Percentiles rank a stretch among this genome's conserved stretches.
Evolutionary conservation across 2,888 invertebrate genomes (phyloP).

Genomic region (Melieria picta): DNA sequence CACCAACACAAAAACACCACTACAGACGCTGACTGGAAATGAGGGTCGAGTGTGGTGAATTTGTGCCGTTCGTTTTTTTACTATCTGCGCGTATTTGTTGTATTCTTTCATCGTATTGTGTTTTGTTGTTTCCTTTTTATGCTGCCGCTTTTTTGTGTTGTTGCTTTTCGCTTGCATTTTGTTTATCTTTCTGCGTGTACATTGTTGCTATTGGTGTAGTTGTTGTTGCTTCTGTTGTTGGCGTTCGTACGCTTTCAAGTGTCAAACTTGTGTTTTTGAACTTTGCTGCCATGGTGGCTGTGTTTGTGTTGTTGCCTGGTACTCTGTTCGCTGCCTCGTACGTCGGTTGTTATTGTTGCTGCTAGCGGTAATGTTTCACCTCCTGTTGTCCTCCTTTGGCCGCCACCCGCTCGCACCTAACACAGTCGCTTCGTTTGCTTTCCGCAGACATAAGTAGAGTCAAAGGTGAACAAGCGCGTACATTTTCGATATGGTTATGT

Average conservation of each 20-base stretch:
- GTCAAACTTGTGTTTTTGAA: conserved; percentile 49
- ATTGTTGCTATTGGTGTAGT: conserved; percentile 23
- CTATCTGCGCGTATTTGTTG: not conserved
- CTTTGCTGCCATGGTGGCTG: conserved; percentile 36
- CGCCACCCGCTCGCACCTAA: not conserved
- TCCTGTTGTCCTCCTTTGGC: not conserved
- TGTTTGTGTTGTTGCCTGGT: conserved; percentile 9
- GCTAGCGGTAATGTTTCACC: conserved; percentile 21
- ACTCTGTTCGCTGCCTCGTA: conserved; percentile 8
- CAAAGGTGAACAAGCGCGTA: conserved; percentile 36
- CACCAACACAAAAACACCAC: too few species aligned
- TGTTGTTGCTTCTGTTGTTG: conserved; percentile 41
- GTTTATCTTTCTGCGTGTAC: conserved; percentile 23
- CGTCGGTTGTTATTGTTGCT: conserved; percentile 13
- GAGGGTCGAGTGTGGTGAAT: not conserved
- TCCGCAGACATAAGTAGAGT: conserved; percentile 25
- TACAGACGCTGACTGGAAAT: too few species aligned
- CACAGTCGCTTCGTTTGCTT: not conserved
- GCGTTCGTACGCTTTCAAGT: conserved; percentile 48
- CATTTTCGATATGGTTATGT: not conserved
- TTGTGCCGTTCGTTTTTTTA: not conserved
- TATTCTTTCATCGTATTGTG: not conserved
- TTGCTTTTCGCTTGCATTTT: conserved; percentile 14
- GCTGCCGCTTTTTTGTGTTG: not conserved
- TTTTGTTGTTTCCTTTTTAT: not conserved